These are phyloP conservation scores for Eupithecia pulchellata DNA, from an alignment of 2,888 invertebrate species.

Conservation along the genomic window DNA sequence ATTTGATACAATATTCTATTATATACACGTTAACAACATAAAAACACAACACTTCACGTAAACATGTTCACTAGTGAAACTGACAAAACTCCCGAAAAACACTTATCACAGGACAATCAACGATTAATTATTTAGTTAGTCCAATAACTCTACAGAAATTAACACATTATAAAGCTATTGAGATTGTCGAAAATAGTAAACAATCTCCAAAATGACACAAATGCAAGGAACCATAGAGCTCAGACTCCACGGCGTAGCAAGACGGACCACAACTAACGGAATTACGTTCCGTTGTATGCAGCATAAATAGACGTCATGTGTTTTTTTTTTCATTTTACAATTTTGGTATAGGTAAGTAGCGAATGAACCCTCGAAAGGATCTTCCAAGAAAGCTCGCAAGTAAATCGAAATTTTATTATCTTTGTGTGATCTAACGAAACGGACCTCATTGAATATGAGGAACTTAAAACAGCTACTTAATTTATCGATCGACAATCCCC, in stretches of 20 bases:
- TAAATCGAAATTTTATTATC: too few relatives aligned
- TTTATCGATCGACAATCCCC: too few relatives aligned
- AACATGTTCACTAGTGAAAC: conserved; percentile 67
- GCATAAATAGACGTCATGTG: conserved; percentile 6
- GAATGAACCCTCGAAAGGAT: too few relatives aligned
- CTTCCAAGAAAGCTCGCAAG: too few relatives aligned
- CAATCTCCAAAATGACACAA: conserved; percentile 79
- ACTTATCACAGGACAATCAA: not conserved
- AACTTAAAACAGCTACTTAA: too few relatives aligned
- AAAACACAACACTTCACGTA: conserved; percentile 72
- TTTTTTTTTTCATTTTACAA: not conserved
- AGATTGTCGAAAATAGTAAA: conserved; percentile 78
- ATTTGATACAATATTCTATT: conserved; percentile 54
- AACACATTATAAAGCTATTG: conserved; percentile 48
- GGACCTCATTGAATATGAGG: too few relatives aligned
- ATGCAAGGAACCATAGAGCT: conserved; percentile 75
- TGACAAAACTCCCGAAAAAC: conserved; percentile 13
- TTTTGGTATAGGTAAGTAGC: too few relatives aligned
- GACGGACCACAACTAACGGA: conserved; percentile 78
- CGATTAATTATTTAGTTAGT: not conserved
- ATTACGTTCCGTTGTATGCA: conserved; percentile 61
- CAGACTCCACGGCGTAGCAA: conserved; percentile 76
- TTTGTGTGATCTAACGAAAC: too few relatives aligned
- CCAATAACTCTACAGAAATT: not conserved
- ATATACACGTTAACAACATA: conserved; percentile 57